Evolutionary conservation across 2,797 vertebrate species (phyloP).

Genomic region (Myoxocephalus aenaeus): DNA sequence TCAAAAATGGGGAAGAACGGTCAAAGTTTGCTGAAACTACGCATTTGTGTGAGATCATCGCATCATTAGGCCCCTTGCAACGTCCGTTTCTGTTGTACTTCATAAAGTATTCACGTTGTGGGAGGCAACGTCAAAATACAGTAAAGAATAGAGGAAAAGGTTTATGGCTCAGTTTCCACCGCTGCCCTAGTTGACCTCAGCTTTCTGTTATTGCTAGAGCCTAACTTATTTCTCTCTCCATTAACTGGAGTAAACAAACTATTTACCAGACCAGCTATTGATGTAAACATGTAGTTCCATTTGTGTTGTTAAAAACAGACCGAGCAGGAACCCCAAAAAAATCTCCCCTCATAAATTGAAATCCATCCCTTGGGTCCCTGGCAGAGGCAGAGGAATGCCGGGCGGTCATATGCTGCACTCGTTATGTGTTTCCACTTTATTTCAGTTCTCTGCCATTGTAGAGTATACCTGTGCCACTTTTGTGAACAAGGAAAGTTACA

Average conservation of each 20-base stretch:
- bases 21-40: neutral
- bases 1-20: neutral
- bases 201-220: neutral
- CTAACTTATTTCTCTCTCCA: neutral
- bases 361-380: slow-evolving; percentile 45
- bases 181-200: neutral
- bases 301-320: slow-evolving; percentile 39
- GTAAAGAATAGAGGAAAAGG: neutral
- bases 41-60: neutral
- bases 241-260: slow-evolving; percentile 14
- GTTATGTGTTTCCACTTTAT: slow-evolving; percentile 48
- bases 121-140: neutral
- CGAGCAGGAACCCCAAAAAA: slow-evolving; percentile 10
- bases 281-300: slow-evolving; percentile 33
- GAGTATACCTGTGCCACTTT: slow-evolving; percentile 40
- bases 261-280: slow-evolving; percentile 16
- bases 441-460: slow-evolving; percentile 15
- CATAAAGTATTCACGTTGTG: neutral
- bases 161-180: neutral
- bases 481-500: slow-evolving; percentile 35
- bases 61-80: neutral
- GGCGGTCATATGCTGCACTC: slow-evolving; percentile 59
- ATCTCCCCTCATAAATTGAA: slow-evolving; percentile 56
- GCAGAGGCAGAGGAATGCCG: slow-evolving; percentile 58
- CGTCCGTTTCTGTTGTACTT: neutral